Base-by-base conservation (phyloP, 2,797 vertebrate genomes). In the Rhinophrynus dorsalis region DNA sequence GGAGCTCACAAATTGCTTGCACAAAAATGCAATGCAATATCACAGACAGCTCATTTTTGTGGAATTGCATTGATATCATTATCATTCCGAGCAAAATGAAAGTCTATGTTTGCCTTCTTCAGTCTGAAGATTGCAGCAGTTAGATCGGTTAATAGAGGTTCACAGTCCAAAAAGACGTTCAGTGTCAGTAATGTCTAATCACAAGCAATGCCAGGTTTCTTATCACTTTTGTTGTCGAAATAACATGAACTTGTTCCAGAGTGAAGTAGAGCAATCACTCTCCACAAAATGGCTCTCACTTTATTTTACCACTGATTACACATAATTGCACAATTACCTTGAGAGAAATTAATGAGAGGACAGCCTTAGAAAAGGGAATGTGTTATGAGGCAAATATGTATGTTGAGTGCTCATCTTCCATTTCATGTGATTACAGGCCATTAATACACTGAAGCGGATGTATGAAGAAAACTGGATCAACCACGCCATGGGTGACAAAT, bases 241-340 rank as follows among this genome's bases (percentile, higher is more conserved):
- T 52, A 2, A 9, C 51, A 75, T 77, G 79, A 83, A 81, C 77
- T 42, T 0, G n/a, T 7, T 78, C 81, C 79, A 82, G 71, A 76
- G 15, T 7, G 24, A 11, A 62, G 68, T 58, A 71, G 74, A 57
- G 58, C 57, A 51, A 55, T 66, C 78, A 64, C 71, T 78, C 72
- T 54, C 54, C 1, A 29, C 79, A 82, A 77, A 83, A 86, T 80
- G 68, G 64, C 57, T 67, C 80, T 55, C 48, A 72, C 42, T 78
- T 76, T 80, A 83, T 75, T 37, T 58, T 74, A 76, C 74, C 80
- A 76, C 65, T 80, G 82, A 85, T 84, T 82, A 79, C 76, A 71
- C 78, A 72, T 77, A 84, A 87, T 85, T 81, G 77, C 79, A 71
- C 85, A 81, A 81, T 86, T 82, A 83, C 76, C 81, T 79, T 74